A percentile compares a stretch with the other conserved stretches of the same genome.
Conservation (phyloP, 2,888 invertebrate species). For the Xestia sexstrigata region DNA sequence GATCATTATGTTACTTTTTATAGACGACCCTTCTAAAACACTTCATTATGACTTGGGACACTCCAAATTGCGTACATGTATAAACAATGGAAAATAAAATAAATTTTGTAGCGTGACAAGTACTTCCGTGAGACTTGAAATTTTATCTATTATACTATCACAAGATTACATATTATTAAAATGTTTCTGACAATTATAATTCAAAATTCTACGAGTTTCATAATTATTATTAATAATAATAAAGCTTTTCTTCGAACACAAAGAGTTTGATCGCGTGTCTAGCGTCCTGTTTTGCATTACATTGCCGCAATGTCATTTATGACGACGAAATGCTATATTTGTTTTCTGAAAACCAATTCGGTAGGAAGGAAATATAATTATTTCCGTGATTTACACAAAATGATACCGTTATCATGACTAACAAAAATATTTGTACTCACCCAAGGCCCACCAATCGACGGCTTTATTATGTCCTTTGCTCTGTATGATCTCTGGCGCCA, state of each 20-base stretch:
- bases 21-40: constrained; percentile 1
- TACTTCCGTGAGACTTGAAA: constrained; percentile 12
- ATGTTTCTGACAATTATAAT: constrained; percentile 18
- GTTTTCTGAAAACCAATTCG: constrained; percentile 56
- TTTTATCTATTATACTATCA: constrained; percentile 16
- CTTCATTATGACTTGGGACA: constrained; percentile 7
- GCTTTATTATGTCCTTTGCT: constrained; percentile 99
- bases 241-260: constrained; percentile 53
- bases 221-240: constrained; percentile 28
- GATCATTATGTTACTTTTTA: neutral
- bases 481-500: constrained; percentile 99
- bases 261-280: constrained; percentile 67
- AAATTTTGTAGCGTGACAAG: constrained; percentile 9
- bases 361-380: constrained; percentile 48
- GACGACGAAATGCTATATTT: constrained; percentile 61
- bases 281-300: constrained; percentile 47
- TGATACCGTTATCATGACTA: constrained; percentile 28
- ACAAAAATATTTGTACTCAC: constrained; percentile 84
- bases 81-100: constrained; percentile 21
- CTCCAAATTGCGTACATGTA: constrained; percentile 7
- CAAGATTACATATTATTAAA: constrained; percentile 29
- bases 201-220: constrained; percentile 6
- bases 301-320: constrained; percentile 61
- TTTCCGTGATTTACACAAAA: constrained; percentile 45
- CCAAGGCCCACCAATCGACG: constrained; percentile 99